A percentile compares a stretch with the other conserved stretches of the same genome.
Conservation (phyloP, 2,797 vertebrate genomes). For the Scyliorhinus canicula region DNA sequence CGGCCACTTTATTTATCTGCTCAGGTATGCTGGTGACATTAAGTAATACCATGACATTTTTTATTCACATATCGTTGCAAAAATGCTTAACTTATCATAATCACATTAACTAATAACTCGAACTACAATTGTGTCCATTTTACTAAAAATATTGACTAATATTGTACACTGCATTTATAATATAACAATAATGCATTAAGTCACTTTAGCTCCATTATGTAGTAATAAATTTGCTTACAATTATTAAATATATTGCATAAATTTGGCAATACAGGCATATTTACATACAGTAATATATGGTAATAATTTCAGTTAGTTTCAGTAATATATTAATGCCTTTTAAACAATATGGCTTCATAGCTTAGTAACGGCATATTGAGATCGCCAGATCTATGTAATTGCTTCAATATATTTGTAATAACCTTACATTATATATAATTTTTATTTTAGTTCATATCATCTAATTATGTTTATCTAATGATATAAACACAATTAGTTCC, state of each 20-base stretch:
- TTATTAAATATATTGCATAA: background rate
- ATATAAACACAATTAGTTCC: background rate
- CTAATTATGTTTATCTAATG: background rate
- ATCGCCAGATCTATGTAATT: background rate
- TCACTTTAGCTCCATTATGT: background rate
- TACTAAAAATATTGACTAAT: background rate
- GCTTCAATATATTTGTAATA: background rate
- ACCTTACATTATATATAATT: background rate
- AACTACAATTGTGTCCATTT: background rate
- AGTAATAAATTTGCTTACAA: background rate
- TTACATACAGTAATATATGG: background rate
- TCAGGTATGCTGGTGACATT: background rate
- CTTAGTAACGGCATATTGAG: background rate
- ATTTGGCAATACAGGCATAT: background rate
- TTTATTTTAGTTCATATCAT: background rate
- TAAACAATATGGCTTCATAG: slow-evolving; percentile 8
- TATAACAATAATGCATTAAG: background rate
- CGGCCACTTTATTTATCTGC: background rate
- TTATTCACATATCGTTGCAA: background rate
- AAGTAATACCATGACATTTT: background rate
- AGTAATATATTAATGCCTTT: background rate
- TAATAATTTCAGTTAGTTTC: background rate
- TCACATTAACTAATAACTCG: background rate
- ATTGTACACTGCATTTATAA: slow-evolving; percentile 5
- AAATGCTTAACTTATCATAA: slow-evolving; percentile 14